phyloP scores from a whole-genome alignment of 2,797 vertebrate species.

The Sarcophilus harrisii region DNA sequence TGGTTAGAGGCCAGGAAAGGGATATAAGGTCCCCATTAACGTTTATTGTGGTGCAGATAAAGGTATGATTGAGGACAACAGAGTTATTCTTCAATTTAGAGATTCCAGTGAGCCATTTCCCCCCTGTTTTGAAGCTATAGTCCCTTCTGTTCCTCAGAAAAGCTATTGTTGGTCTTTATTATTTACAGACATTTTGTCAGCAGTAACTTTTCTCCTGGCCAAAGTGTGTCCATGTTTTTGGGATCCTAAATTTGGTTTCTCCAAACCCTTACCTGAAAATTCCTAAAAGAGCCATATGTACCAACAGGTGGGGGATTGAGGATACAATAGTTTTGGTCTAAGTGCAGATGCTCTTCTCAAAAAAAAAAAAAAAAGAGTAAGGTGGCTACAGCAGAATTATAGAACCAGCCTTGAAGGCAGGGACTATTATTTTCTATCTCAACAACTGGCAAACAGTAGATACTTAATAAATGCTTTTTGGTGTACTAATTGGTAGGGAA shows the following conservation, averaged over 20 bases:
- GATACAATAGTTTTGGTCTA: not conserved
- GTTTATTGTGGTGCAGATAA: not conserved
- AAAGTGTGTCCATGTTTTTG: not conserved
- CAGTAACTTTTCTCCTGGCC: not conserved
- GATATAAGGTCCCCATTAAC: not conserved
- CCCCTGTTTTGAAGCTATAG: not conserved
- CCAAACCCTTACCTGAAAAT: not conserved
- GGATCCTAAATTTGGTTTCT: not conserved
- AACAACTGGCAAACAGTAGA: not conserved
- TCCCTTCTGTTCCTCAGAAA: not conserved
- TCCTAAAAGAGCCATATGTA: not conserved
- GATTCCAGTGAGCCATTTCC: not conserved
- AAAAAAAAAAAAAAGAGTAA: not conserved
- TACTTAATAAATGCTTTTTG: not conserved
- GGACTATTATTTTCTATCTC: not conserved
- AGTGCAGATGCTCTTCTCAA: not conserved
- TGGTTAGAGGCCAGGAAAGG: not conserved
- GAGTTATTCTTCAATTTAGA: not conserved
- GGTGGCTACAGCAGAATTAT: not conserved
- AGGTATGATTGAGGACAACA: not conserved
- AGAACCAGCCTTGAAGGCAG: not conserved
- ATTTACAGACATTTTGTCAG: not conserved
- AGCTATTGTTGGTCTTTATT: not conserved
- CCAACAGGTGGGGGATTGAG: not conserved
- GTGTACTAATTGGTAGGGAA: not conserved